A percentile compares a stretch with the other conserved stretches of the same genome.
These are phyloP conservation scores for Rallus limicola DNA, from an alignment of 2,113 vertebrate genomes.

Conservation along the genomic window DNA sequence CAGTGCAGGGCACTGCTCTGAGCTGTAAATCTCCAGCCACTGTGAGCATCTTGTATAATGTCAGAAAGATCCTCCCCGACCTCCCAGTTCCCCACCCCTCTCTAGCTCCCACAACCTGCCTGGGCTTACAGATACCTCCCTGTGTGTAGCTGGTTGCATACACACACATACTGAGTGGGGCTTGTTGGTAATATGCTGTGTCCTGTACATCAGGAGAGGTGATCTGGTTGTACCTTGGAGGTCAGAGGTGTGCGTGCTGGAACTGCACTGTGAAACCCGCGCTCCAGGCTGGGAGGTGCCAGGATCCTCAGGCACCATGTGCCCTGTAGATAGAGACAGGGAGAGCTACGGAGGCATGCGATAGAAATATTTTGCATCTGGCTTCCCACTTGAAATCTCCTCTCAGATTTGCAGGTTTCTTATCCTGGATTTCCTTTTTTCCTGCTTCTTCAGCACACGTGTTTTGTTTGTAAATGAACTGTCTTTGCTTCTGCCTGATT, in stretches of 20 bases:
- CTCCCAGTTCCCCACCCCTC: too few species aligned
- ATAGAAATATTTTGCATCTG: fast-evolving
- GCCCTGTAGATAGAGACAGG: fast-evolving
- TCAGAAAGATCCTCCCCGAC: neutral
- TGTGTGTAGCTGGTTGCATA: neutral
- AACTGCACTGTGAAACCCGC: neutral
- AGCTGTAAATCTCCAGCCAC: neutral
- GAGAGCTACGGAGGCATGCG: neutral
- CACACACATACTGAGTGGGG: fast-evolving
- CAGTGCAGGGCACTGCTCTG: neutral
- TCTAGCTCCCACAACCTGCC: neutral
- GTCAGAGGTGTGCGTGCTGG: neutral
- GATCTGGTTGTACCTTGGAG: neutral
- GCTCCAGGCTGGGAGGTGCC: fast-evolving
- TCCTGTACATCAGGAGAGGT: neutral
- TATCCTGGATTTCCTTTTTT: neutral
- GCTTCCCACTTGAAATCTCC: neutral
- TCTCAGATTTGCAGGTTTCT: neutral
- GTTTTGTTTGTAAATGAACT: neutral
- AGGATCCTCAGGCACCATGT: neutral
- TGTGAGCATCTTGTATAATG: neutral
- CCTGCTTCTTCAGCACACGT: neutral
- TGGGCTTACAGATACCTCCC: neutral
- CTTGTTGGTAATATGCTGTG: fast-evolving
- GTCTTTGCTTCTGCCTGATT: neutral